These are phyloP conservation scores for Chlorospingus flavigularis DNA, from an alignment of 2,797 vertebrate genomes.

Conservation along the genomic window DNA sequence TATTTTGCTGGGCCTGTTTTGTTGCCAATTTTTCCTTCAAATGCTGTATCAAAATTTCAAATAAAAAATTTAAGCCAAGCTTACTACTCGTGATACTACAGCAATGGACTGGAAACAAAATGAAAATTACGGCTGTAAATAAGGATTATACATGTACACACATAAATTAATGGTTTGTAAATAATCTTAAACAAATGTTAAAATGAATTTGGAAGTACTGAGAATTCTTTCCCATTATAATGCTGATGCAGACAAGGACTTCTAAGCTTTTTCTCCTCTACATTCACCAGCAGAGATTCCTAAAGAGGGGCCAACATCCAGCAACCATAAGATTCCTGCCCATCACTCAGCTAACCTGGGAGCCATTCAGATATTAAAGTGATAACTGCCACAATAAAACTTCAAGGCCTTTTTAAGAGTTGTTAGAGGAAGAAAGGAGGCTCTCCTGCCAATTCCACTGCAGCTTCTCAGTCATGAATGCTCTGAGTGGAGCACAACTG, in stretches of 20 bases:
- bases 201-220: not conserved
- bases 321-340: not conserved
- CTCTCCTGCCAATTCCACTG: not conserved
- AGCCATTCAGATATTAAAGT: not conserved
- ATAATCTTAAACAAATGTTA: not conserved
- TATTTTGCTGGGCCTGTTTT: not conserved
- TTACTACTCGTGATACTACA: not conserved
- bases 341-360: not conserved
- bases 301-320: not conserved
- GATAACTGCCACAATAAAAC: conserved; percentile 1
- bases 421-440: not conserved
- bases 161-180: not conserved
- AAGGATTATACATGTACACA: not conserved
- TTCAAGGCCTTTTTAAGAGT: not conserved
- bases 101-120: not conserved
- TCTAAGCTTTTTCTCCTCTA: not conserved
- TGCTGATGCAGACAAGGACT: not conserved
- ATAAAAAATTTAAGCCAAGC: not conserved
- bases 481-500: not conserved
- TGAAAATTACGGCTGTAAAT: not conserved
- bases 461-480: not conserved
- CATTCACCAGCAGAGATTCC: not conserved
- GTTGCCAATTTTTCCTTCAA: not conserved
- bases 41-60: not conserved
- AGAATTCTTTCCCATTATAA: not conserved